A percentile compares a stretch with the other conserved stretches of the same genome.
Evolutionary conservation across 2,888 invertebrate genomes (phyloP).

Genomic region (Chrysolina haemoptera): DNA sequence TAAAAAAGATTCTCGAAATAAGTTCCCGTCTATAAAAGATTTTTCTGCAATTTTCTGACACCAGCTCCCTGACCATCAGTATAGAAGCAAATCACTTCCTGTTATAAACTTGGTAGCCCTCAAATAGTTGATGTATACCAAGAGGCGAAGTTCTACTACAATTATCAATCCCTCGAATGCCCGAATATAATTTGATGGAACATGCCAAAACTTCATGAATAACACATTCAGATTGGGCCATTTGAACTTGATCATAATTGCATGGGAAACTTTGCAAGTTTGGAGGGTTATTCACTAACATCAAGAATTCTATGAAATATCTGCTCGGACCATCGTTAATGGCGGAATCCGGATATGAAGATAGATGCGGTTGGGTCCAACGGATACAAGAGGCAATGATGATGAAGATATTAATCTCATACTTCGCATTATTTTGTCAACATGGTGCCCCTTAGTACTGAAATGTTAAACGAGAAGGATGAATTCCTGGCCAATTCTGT

Average conservation of each 20-base stretch:
- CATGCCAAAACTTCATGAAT: conserved; percentile 35
- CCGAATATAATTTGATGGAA: conserved; percentile 30
- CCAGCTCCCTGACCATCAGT: background rate
- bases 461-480: no score
- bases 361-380: background rate
- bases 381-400: background rate
- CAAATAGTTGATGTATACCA: conserved; percentile 1
- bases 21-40: no score
- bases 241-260: conserved; percentile 11
- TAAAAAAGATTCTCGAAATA: no score
- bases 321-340: background rate
- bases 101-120: background rate
- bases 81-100: background rate
- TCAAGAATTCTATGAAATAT: conserved; percentile 5
- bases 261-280: conserved; percentile 16
- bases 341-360: background rate
- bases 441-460: no score
- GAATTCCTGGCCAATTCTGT: no score
- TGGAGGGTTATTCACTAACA: conserved; percentile 17
- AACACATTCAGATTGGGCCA: conserved; percentile 25
- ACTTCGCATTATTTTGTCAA: no score
- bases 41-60: no score
- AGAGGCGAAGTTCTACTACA: conserved; percentile 15
- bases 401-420: no score
- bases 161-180: conserved; percentile 7